These are phyloP conservation scores for Suricata suricatta DNA, from an alignment of 2,113 vertebrate genomes.

Conservation along the genomic window DNA sequence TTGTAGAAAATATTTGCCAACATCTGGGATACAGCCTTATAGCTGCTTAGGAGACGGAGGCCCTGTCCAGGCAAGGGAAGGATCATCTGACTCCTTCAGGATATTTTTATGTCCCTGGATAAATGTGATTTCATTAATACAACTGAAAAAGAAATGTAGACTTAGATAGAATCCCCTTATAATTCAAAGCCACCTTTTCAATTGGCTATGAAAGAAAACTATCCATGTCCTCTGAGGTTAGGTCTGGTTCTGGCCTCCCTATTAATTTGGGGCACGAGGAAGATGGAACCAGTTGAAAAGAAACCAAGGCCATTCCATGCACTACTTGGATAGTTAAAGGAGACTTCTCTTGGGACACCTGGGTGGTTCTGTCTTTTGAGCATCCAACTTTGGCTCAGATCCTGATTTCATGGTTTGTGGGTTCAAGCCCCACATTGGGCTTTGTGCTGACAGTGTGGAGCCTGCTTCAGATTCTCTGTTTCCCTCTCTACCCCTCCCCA, in stretches of 20 bases:
- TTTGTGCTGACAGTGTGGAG: no score
- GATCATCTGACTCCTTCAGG: conserved; percentile 6
- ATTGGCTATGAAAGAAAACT: neutral
- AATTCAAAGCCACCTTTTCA: conserved; percentile 5
- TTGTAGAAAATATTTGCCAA: neutral
- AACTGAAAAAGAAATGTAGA: neutral
- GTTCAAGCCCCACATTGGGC: no score
- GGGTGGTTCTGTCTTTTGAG: no score
- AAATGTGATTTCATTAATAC: conserved; percentile 47
- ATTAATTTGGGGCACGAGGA: neutral
- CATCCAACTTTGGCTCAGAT: no score
- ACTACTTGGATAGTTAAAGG: conserved; percentile 13
- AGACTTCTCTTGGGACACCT: neutral
- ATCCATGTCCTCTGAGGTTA: neutral
- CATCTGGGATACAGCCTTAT: conserved; percentile 4
- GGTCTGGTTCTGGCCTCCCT: neutral
- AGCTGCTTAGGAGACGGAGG: conserved; percentile 34
- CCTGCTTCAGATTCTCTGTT: no score
- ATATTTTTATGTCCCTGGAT: neutral
- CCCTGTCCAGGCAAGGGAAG: neutral
- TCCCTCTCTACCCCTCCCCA: no score
- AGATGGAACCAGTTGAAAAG: neutral
- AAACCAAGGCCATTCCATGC: neutral
- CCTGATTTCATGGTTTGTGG: no score
- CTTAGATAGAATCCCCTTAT: neutral